A percentile compares a stretch with the other conserved stretches of the same genome.
These are phyloP conservation scores for Drosophila maculinotata DNA, from an alignment of 2,888 invertebrate species.

Conservation along the genomic window DNA sequence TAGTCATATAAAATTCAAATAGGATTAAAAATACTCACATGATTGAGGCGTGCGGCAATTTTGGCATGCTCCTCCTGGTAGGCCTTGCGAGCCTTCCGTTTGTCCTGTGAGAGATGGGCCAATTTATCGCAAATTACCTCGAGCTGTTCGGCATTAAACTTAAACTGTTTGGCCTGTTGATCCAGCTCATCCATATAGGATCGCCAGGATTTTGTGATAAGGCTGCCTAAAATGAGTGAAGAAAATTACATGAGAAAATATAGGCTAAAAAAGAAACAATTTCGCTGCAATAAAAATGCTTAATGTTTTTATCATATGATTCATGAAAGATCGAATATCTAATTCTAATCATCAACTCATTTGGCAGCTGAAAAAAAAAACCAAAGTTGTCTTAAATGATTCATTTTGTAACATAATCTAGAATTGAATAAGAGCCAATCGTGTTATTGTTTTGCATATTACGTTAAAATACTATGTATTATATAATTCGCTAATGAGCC, in stretches of 20 bases:
- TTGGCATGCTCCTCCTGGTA: constrained; percentile 96
- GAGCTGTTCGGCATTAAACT: constrained; percentile 93
- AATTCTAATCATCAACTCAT: background rate
- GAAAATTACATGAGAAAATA: background rate
- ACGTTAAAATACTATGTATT: background rate
- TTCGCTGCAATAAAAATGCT: too few species aligned
- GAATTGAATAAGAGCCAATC: background rate
- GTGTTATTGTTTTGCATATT: constrained; percentile 5
- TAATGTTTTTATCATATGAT: background rate
- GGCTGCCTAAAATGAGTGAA: constrained; percentile 86
- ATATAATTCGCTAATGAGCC: constrained; percentile 4
- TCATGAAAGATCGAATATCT: background rate
- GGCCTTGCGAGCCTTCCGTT: constrained; percentile 93
- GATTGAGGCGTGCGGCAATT: constrained; percentile 92
- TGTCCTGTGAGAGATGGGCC: constrained; percentile 92
- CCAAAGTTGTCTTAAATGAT: constrained; percentile 4
- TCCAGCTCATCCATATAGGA: constrained; percentile 96
- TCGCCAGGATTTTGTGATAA: constrained; percentile 91
- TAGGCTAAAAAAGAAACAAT: too few species aligned
- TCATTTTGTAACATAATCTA: constrained; percentile 4
- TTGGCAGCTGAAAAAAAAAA: constrained; percentile 6
- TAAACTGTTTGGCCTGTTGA: constrained; percentile 92
- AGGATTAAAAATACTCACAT: constrained; percentile 86
- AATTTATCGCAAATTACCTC: constrained; percentile 94
- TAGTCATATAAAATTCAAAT: too few species aligned